These are phyloP conservation scores for Lacerta viridis DNA, from an alignment of 2,797 vertebrate genomes.

Conservation along the genomic window DNA sequence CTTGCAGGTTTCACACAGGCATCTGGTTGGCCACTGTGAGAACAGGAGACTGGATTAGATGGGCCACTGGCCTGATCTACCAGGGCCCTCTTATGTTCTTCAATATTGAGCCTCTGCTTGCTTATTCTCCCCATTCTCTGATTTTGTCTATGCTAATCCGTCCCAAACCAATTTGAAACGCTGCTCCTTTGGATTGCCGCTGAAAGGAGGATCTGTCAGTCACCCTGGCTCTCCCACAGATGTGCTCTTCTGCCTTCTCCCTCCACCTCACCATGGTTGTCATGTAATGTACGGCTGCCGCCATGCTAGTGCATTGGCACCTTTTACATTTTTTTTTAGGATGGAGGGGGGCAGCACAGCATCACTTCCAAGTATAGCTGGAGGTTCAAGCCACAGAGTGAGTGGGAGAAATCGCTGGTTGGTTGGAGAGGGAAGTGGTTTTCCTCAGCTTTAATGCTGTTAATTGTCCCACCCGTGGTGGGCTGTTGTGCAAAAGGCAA, in stretches of 20 bases:
- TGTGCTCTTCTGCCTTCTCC: no score
- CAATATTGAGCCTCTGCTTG: neutral
- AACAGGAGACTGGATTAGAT: no score
- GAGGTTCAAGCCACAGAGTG: no score
- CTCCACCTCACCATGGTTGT: neutral
- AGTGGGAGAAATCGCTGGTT: neutral
- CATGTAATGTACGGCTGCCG: neutral
- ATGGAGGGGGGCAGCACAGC: neutral
- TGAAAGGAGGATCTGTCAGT: neutral
- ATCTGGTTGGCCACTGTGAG: no score
- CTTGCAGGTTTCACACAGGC: no score
- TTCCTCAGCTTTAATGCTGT: neutral
- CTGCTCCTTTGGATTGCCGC: neutral
- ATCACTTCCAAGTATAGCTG: neutral
- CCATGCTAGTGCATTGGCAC: neutral
- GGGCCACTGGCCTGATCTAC: no score
- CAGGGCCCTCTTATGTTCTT: no score
- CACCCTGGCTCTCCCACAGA: neutral
- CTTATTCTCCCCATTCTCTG: neutral
- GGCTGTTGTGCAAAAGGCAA: neutral
- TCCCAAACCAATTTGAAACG: neutral
- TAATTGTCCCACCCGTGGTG: neutral
- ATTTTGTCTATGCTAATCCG: neutral
- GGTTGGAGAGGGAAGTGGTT: neutral
- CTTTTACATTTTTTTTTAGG: neutral